phyloP scores from a whole-genome alignment of 2,113 vertebrate genomes.

The Eretmochelys imbricata region DNA sequence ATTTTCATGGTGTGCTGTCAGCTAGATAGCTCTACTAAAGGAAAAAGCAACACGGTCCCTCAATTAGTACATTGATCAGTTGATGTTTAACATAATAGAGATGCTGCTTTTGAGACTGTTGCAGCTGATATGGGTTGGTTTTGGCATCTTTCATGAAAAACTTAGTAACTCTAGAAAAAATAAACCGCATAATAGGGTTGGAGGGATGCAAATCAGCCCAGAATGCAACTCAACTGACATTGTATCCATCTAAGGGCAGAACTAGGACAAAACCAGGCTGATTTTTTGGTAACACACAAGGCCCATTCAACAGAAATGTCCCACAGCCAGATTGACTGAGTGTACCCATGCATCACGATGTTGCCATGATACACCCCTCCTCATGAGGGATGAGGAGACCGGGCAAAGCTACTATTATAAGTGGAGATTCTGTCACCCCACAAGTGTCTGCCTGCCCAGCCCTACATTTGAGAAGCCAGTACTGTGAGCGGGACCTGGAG shows the following conservation, averaged over 20 bases:
- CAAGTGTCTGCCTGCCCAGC: background rate
- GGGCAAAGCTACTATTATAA: background rate
- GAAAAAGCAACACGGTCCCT: background rate
- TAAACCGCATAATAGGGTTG: accelerated
- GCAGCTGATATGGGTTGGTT: background rate
- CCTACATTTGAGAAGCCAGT: background rate
- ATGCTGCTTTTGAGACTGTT: constrained; percentile 1
- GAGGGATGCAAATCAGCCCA: background rate
- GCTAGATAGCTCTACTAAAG: background rate
- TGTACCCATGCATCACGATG: background rate
- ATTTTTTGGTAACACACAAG: background rate
- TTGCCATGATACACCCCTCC: accelerated
- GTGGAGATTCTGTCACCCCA: accelerated
- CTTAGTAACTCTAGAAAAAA: background rate
- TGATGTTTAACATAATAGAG: constrained; percentile 7
- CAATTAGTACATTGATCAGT: constrained; percentile 35
- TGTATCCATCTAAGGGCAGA: background rate
- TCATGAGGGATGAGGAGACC: accelerated
- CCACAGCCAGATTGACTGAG: background rate
- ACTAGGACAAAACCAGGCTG: background rate
- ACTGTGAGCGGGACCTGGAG: background rate
- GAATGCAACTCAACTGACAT: accelerated
- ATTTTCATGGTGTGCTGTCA: constrained; percentile 36
- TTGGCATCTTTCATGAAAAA: background rate
- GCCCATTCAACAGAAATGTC: background rate